Conservation (phyloP, 2,113 vertebrate genomes). For the Daphoenositta chrysoptera region DNA sequence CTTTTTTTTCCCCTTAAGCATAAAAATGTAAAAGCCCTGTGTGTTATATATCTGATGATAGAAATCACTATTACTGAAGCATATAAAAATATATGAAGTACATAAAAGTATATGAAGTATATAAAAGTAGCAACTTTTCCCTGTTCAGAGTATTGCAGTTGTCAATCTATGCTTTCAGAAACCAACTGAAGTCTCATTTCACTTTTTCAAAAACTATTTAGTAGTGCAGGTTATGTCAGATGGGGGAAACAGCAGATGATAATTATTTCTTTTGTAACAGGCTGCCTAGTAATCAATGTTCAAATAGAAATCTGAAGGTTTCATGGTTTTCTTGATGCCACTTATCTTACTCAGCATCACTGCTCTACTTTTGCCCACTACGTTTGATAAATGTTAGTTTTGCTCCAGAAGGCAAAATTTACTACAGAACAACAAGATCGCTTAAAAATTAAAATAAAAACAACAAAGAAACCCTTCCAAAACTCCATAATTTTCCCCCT, state of each 20-base stretch:
- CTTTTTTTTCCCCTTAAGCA: neutral
- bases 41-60: neutral
- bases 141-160: neutral
- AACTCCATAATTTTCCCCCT: accelerated
- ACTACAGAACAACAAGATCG: neutral
- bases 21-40: neutral
- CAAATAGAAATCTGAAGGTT: neutral
- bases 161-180: neutral
- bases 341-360: neutral
- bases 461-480: neutral
- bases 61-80: neutral
- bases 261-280: neutral
- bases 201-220: neutral
- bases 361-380: neutral
- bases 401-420: neutral
- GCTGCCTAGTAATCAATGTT: neutral
- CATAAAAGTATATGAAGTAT: neutral
- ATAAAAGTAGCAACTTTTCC: neutral
- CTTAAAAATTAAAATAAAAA: neutral
- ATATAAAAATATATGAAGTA: neutral
- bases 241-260: neutral
- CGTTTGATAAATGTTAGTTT: neutral
- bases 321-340: neutral
- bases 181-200: neutral
- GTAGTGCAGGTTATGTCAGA: neutral